These are phyloP conservation scores for Drosophila tanythrix DNA, from an alignment of 2,888 invertebrate species.

Conservation along the genomic window DNA sequence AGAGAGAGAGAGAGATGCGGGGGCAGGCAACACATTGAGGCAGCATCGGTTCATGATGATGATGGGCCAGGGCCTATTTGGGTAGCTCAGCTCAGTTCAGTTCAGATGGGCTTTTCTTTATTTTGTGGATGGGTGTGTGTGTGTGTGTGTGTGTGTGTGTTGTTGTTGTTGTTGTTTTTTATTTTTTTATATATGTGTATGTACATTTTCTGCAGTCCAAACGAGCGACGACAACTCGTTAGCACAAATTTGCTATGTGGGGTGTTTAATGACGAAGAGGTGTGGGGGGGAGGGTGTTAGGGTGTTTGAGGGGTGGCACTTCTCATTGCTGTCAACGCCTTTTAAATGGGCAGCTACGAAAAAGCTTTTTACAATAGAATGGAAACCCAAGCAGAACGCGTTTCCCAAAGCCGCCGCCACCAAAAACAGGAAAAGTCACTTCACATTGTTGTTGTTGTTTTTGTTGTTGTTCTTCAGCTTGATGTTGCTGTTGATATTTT, in stretches of 20 bases:
- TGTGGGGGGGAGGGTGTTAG: not conserved
- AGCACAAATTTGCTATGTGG: slow-evolving; percentile 74
- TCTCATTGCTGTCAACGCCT: slow-evolving; percentile 71
- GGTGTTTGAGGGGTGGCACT: slow-evolving; percentile 7
- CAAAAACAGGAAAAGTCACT: slow-evolving; percentile 77
- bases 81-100: slow-evolving; percentile 36
- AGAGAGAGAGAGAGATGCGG: not conserved
- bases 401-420: slow-evolving; percentile 50
- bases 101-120: slow-evolving; percentile 29
- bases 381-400: slow-evolving; percentile 47
- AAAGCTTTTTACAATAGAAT: slow-evolving; percentile 68
- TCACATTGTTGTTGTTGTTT: slow-evolving; percentile 35
- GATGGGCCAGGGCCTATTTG: slow-evolving; percentile 53
- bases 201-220: slow-evolving; percentile 43
- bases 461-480: slow-evolving; percentile 44
- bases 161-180: not conserved
- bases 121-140: slow-evolving; percentile 8
- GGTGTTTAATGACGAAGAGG: slow-evolving; percentile 35
- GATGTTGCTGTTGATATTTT: slow-evolving; percentile 71
- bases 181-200: not conserved
- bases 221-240: slow-evolving; percentile 74
- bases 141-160: not conserved
- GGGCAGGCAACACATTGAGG: slow-evolving; percentile 15
- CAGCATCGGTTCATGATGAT: slow-evolving; percentile 46
- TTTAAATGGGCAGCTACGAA: slow-evolving; percentile 72